These are phyloP conservation scores for Argopecten irradians DNA, from an alignment of 1,140 invertebrate species.

Conservation along the genomic window DNA sequence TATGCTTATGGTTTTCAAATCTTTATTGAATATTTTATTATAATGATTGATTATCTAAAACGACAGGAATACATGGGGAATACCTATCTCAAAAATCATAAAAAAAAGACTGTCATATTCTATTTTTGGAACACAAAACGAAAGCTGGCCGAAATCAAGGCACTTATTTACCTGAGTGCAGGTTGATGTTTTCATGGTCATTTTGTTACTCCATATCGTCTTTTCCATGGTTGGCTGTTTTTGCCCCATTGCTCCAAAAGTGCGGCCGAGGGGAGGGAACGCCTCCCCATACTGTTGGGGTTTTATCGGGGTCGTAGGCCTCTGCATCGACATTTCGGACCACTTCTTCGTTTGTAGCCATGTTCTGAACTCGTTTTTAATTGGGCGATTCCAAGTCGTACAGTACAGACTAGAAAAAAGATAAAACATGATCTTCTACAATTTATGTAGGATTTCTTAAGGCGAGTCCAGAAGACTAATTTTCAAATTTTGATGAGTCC, in stretches of 20 bases:
- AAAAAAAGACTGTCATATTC: too few relatives aligned
- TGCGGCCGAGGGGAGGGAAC: conserved; percentile 89
- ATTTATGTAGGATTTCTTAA: too few relatives aligned
- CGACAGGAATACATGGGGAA: too few relatives aligned
- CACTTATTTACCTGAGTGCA: conserved; percentile 87
- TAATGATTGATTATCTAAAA: too few relatives aligned
- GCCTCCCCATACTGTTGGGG: conserved; percentile 88
- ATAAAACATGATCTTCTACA: conserved; percentile 40
- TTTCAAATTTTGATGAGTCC: too few relatives aligned
- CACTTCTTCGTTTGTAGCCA: conserved; percentile 86
- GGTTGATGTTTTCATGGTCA: conserved; percentile 85
- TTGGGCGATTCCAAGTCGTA: conserved; percentile 75
- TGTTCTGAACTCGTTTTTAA: conserved; percentile 73
- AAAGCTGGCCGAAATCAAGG: neutral
- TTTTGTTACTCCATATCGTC: conserved; percentile 82
- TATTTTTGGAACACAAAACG: too few relatives aligned
- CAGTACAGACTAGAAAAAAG: conserved; percentile 68
- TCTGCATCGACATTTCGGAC: conserved; percentile 77
- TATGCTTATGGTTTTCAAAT: too few relatives aligned
- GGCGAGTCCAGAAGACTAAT: too few relatives aligned
- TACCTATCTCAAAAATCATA: too few relatives aligned
- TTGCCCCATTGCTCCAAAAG: conserved; percentile 68
- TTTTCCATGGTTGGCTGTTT: conserved; percentile 64
- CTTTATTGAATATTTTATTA: too few relatives aligned
- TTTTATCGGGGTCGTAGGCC: conserved; percentile 77